phyloP scores from a whole-genome alignment of 2,888 invertebrate genomes.

The Cloeon dipterum region DNA sequence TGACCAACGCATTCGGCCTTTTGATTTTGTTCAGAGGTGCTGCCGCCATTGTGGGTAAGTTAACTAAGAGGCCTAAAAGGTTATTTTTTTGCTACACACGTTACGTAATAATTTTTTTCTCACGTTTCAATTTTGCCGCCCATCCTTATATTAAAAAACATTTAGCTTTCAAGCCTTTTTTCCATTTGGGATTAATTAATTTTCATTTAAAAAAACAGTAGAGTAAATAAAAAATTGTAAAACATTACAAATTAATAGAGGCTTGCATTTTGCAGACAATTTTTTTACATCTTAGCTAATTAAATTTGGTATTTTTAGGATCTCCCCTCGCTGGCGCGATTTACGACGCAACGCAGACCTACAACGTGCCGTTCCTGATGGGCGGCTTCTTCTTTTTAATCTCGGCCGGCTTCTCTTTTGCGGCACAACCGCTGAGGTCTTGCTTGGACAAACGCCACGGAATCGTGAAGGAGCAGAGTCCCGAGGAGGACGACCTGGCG shows the following conservation, averaged over 20 bases:
- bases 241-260: no score
- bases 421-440: slow-evolving; percentile 10
- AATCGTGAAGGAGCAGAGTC: neutral
- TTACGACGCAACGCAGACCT: slow-evolving; percentile 63
- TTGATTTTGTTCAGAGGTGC: slow-evolving; percentile 87
- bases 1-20: slow-evolving; percentile 93
- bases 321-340: slow-evolving; percentile 70
- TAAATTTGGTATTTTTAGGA: slow-evolving; percentile 19
- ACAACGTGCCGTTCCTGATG: slow-evolving; percentile 77
- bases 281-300: neutral
- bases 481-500: neutral
- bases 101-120: no score
- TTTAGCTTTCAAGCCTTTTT: neutral
- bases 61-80: no score
- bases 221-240: neutral
- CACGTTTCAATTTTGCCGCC: no score
- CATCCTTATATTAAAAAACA: no score
- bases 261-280: neutral
- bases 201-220: neutral
- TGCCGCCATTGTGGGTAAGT: slow-evolving; percentile 49
- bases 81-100: no score
- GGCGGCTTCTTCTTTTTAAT: slow-evolving; percentile 73
- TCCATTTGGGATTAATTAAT: neutral
- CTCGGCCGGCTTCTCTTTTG: slow-evolving; percentile 53
- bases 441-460: neutral